Percentiles rank a stretch among this genome's conserved stretches.
These are phyloP conservation scores for Physeter macrocephalus DNA, from an alignment of 2,113 vertebrate species.

Conservation along the genomic window DNA sequence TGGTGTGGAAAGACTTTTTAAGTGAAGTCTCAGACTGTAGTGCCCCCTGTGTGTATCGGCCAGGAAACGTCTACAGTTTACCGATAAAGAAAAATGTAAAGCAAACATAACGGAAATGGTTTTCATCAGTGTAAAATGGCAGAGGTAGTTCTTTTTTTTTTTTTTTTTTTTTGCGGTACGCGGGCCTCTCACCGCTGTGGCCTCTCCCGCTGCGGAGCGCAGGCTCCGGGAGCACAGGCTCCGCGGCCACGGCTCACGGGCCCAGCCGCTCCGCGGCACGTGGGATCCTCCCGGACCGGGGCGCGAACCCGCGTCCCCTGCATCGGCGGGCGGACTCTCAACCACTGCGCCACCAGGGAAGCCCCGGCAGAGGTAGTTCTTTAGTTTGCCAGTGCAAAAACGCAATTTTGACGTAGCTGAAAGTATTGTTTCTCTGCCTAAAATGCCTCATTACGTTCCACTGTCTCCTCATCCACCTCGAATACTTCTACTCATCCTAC, in stretches of 20 bases:
- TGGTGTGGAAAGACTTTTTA: fast-evolving
- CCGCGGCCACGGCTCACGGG: no score
- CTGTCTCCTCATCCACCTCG: not conserved
- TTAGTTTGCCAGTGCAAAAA: not conserved
- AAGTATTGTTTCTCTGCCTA: not conserved
- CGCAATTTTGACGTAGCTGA: not conserved
- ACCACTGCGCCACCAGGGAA: no score
- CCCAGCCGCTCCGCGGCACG: no score
- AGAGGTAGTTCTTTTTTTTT: not conserved
- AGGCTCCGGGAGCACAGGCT: no score
- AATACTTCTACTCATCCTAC: not conserved
- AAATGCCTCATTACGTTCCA: not conserved
- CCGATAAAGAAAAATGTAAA: not conserved
- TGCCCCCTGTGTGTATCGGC: not conserved
- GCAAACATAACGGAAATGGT: not conserved
- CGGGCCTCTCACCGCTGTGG: no score
- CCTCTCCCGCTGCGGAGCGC: no score
- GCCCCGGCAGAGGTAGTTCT: not conserved
- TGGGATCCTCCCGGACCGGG: no score
- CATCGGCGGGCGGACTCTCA: no score
- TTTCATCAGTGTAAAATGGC: not conserved
- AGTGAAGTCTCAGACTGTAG: not conserved
- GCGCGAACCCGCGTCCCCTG: no score
- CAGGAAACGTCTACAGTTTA: not conserved
- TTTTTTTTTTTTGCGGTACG: no score